Percentiles rank a stretch among this genome's conserved stretches.
phyloP scores from a whole-genome alignment of 2,113 vertebrate genomes.

The Spermophilus dauricus region DNA sequence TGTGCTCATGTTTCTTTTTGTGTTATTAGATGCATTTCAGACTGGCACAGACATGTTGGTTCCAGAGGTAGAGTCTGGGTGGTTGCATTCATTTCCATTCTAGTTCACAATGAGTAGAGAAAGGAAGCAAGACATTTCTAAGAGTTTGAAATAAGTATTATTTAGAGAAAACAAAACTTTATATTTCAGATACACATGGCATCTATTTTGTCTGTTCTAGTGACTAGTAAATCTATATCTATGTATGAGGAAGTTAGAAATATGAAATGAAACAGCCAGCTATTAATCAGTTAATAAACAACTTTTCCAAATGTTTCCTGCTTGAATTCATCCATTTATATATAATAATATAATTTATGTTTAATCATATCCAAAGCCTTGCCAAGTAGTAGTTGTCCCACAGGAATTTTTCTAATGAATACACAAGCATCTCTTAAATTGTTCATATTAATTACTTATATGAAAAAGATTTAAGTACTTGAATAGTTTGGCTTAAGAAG shows the following conservation, averaged over 20 bases:
- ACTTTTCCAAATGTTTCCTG: constrained; percentile 66
- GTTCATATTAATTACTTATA: constrained; percentile 77
- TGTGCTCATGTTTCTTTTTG: neutral
- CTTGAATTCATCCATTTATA: constrained; percentile 43
- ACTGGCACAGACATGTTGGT: neutral
- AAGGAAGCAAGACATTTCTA: neutral
- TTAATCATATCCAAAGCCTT: constrained; percentile 69
- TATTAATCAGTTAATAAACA: constrained; percentile 46
- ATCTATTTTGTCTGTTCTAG: neutral
- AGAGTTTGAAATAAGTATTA: neutral
- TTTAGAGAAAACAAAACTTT: neutral
- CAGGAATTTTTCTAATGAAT: constrained; percentile 74
- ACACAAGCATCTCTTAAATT: constrained; percentile 70
- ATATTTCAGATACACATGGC: constrained; percentile 13
- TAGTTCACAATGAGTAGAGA: neutral
- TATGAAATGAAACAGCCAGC: constrained; percentile 16
- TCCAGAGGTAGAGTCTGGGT: neutral
- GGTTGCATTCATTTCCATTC: neutral
- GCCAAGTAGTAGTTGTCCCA: constrained; percentile 52
- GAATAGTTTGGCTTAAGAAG: constrained; percentile 76
- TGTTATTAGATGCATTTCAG: neutral
- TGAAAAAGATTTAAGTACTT: constrained; percentile 76
- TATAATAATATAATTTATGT: constrained; percentile 58
- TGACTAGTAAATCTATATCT: neutral
- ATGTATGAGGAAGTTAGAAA: neutral